These are phyloP conservation scores for Panurus biarmicus DNA, from an alignment of 2,113 vertebrate genomes.

Conservation along the genomic window DNA sequence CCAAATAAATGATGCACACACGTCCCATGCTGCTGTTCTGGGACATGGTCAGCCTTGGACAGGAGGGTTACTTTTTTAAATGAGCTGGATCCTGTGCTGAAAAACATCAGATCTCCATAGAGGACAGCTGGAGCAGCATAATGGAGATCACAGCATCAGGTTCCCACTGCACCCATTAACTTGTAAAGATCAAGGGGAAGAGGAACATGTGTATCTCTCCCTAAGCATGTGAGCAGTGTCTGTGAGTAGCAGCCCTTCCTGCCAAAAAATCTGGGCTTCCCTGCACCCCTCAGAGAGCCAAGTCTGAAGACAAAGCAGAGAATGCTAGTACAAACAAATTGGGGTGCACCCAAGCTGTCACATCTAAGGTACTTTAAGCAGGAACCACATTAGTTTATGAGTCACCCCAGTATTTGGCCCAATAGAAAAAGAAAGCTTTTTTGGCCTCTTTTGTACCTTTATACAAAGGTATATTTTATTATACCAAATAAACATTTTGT, in stretches of 20 bases:
- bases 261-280: background rate
- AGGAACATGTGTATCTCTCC: rapidly evolving
- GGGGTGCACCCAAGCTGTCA: background rate
- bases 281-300: rapidly evolving
- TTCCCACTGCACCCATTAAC: background rate
- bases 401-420: background rate
- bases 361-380: background rate
- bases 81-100: background rate
- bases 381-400: background rate
- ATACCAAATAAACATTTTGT: background rate
- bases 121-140: background rate
- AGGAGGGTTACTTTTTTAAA: background rate
- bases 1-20: background rate
- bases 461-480: too few species aligned
- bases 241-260: background rate
- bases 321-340: background rate
- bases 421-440: background rate
- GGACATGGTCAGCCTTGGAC: rapidly evolving
- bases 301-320: background rate
- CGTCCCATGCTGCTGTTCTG: background rate
- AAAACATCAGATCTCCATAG: background rate
- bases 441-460: background rate
- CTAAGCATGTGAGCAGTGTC: background rate
- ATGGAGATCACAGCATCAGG: rapidly evolving
- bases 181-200: background rate